Evolutionary conservation across 2,888 invertebrate species (phyloP).

Genomic region (Phyto melanocephala): DNA sequence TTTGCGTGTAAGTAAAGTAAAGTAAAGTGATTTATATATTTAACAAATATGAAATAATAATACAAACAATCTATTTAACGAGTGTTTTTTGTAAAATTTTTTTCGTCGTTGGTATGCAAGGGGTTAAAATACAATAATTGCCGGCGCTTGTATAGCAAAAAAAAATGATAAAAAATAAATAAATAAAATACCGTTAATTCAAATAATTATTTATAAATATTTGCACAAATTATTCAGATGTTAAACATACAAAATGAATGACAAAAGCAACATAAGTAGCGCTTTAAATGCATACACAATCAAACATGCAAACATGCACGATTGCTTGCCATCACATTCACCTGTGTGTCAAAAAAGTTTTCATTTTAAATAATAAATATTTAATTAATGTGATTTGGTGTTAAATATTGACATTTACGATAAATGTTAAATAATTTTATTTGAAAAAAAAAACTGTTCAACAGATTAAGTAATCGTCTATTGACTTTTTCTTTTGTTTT

Average conservation of each 20-base stretch:
- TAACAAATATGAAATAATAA: no score
- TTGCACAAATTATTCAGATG: constrained; percentile 17
- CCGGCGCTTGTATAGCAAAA: neutral
- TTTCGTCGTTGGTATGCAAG: no score
- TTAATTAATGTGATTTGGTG: constrained; percentile 1
- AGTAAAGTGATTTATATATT: no score
- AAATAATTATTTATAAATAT: constrained; percentile 1
- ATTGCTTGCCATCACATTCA: neutral
- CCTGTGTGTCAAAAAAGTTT: neutral
- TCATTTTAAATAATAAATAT: constrained; percentile 1
- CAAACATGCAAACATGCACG: no score
- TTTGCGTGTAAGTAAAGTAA: no score
- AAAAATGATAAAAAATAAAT: neutral
- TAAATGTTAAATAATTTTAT: neutral
- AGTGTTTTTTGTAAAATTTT: no score
- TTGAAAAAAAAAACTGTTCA: neutral
- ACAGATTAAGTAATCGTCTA: constrained; percentile 17
- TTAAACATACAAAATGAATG: neutral
- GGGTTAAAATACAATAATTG: neutral
- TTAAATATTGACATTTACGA: neutral
- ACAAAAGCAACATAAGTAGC: neutral
- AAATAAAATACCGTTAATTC: neutral
- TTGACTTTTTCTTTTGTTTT: neutral
- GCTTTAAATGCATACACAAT: neutral
- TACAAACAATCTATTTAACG: no score